Percentiles rank a stretch among this genome's conserved stretches.
Conservation (phyloP, 2,888 invertebrate species). For the Lasius platythorax region DNA sequence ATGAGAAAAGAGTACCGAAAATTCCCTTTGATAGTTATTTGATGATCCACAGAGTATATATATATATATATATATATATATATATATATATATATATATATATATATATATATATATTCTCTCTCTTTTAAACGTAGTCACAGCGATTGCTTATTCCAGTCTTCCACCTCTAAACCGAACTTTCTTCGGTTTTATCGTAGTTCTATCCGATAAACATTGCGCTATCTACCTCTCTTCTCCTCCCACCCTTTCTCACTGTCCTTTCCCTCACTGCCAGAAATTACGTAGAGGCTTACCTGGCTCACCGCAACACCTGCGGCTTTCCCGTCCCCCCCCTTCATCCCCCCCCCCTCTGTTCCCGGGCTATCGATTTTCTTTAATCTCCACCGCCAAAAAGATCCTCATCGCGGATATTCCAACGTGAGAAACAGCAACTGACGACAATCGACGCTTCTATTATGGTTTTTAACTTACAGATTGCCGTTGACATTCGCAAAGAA, state of each 20-base stretch:
- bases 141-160: constrained; percentile 12
- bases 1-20: background rate
- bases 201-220: constrained; percentile 59
- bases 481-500: background rate
- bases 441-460: constrained; percentile 36
- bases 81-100: background rate
- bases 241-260: constrained; percentile 24
- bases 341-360: background rate
- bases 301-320: constrained; percentile 71
- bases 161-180: constrained; percentile 14
- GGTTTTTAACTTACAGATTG: constrained; percentile 47
- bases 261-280: constrained; percentile 58
- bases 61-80: background rate
- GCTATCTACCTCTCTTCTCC: constrained; percentile 18
- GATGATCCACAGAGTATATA: background rate
- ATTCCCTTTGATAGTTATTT: background rate
- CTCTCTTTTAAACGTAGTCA: background rate
- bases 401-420: constrained; percentile 56
- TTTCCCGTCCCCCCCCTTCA: constrained; percentile 57
- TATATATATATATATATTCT: background rate
- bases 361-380: constrained; percentile 77
- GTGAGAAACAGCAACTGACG: constrained; percentile 51
- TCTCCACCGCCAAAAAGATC: constrained; percentile 66
- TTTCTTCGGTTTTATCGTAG: constrained; percentile 53
- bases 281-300: constrained; percentile 68